These are phyloP conservation scores for Tineola bisselliella DNA, from an alignment of 2,888 invertebrate genomes.

Conservation along the genomic window DNA sequence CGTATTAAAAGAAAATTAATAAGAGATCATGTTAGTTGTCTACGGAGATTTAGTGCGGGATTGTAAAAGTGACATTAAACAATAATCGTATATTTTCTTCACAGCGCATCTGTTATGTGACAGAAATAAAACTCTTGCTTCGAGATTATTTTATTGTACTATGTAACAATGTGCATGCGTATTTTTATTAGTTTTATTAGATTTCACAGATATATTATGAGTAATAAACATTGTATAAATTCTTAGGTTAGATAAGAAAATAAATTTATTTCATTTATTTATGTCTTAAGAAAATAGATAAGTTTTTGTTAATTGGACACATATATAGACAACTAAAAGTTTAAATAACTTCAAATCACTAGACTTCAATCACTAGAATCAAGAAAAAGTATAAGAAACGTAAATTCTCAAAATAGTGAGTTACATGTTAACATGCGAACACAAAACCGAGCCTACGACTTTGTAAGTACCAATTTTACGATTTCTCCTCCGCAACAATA, in stretches of 20 bases:
- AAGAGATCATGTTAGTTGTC: slow-evolving; percentile 25
- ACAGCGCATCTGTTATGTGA: slow-evolving; percentile 32
- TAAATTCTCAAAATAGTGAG: background rate
- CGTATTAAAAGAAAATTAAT: slow-evolving; percentile 24
- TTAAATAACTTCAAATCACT: too few species aligned
- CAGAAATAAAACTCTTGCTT: slow-evolving; percentile 24
- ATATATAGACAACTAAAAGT: too few species aligned
- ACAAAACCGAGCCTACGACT: background rate
- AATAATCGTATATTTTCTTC: slow-evolving; percentile 14
- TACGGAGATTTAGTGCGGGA: slow-evolving; percentile 11
- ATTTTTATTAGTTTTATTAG: background rate
- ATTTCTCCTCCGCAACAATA: slow-evolving; percentile 31
- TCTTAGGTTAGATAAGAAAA: too few species aligned
- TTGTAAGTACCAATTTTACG: slow-evolving; percentile 22
- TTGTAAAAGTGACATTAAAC: slow-evolving; percentile 10
- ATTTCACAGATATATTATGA: background rate
- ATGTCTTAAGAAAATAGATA: too few species aligned
- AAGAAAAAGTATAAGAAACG: too few species aligned
- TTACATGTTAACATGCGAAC: background rate
- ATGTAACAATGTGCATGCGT: background rate
- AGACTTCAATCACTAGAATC: too few species aligned
- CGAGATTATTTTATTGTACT: background rate
- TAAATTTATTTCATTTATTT: too few species aligned
- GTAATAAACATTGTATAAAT: too few species aligned
- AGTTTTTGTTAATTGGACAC: too few species aligned